Percentiles rank a stretch among this genome's conserved stretches.
phyloP scores from a whole-genome alignment of 2,888 invertebrate species.

The Tetranychus truncatus region DNA sequence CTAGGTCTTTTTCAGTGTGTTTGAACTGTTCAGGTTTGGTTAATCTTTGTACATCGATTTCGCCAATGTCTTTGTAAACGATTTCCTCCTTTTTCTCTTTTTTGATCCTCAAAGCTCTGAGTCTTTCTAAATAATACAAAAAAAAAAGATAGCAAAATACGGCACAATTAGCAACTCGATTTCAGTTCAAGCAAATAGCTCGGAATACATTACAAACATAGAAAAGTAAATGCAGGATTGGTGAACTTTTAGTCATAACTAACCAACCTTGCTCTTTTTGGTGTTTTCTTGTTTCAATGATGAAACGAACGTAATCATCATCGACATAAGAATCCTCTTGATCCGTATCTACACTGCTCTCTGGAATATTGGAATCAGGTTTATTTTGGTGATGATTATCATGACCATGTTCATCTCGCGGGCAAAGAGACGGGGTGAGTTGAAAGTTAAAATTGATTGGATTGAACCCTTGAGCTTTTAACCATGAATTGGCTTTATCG shows the following conservation, averaged over 20 bases:
- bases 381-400: too few relatives aligned
- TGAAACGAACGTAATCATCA: constrained; percentile 5
- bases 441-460: not conserved
- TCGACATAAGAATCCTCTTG: not conserved
- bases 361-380: too few relatives aligned
- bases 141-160: not conserved
- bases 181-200: too few relatives aligned
- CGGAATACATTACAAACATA: not conserved
- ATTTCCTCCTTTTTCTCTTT: not conserved
- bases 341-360: not conserved
- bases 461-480: not conserved
- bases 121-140: not conserved
- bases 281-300: not conserved
- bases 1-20: not conserved
- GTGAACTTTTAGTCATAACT: not conserved
- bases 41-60: not conserved
- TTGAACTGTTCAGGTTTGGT: not conserved
- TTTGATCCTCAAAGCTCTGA: not conserved
- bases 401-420: not conserved
- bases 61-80: not conserved
- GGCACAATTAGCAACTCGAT: not conserved
- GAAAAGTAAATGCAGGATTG: not conserved
- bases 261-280: not conserved
- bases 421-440: not conserved
- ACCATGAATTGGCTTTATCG: not conserved